A percentile compares a stretch with the other conserved stretches of the same genome.
phyloP scores from a whole-genome alignment of 2,113 vertebrate species.

The Columbina picui region DNA sequence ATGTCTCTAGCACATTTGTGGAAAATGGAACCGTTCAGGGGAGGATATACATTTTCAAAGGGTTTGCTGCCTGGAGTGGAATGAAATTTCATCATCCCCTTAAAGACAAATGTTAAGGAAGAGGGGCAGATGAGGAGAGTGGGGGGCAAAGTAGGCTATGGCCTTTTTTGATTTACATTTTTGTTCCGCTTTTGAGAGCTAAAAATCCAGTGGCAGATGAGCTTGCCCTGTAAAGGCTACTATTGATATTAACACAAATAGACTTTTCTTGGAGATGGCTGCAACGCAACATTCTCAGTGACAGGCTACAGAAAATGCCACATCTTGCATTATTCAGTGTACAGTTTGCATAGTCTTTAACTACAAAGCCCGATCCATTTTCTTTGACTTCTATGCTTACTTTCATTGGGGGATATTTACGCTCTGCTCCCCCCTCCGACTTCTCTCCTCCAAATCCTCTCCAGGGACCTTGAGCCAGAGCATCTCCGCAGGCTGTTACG shows the following conservation, averaged over 20 bases:
- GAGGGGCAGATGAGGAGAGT: background rate
- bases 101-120: conserved; percentile 34
- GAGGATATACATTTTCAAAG: conserved; percentile 43
- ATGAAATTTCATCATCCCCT: conserved; percentile 34
- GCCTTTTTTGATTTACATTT: background rate
- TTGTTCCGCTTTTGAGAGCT: background rate
- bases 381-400: background rate
- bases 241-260: background rate
- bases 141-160: rapidly evolving
- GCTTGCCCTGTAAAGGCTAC: background rate
- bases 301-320: background rate
- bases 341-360: conserved; percentile 7
- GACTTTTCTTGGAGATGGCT: background rate
- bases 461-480: background rate
- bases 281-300: background rate
- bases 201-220: background rate
- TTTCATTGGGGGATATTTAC: conserved; percentile 5
- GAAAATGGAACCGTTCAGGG: conserved; percentile 55
- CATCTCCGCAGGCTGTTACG: conserved; percentile 52
- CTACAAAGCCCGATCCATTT: background rate
- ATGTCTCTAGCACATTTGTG: conserved; percentile 45
- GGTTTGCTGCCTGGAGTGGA: conserved; percentile 11
- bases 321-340: conserved; percentile 12
- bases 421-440: background rate
- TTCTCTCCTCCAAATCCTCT: background rate